phyloP scores from a whole-genome alignment of 1,140 invertebrate genomes.

The Brachionus calyciflorus region DNA sequence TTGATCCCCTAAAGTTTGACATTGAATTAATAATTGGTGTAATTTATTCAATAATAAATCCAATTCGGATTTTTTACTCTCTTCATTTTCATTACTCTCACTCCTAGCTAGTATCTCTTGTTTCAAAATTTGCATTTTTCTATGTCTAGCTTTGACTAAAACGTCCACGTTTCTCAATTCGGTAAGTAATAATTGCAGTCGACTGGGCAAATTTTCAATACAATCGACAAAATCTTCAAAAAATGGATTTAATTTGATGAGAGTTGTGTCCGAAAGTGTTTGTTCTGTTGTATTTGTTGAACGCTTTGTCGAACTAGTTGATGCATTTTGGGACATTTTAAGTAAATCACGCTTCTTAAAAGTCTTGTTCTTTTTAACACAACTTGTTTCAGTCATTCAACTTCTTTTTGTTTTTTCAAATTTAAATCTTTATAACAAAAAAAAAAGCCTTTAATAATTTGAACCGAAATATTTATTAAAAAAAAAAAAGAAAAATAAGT shows the following conservation, averaged over 20 bases:
- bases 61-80: neutral
- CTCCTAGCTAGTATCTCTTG: neutral
- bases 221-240: constrained; percentile 31
- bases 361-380: too few relatives aligned
- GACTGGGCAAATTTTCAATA: constrained; percentile 26
- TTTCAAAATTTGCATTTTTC: neutral
- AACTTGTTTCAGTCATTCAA: too few relatives aligned
- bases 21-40: constrained; percentile 19
- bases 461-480: neutral
- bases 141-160: neutral
- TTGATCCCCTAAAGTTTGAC: constrained; percentile 39
- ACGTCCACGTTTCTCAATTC: constrained; percentile 21
- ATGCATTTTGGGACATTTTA: neutral
- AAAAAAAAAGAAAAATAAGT: neutral
- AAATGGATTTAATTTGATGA: constrained; percentile 11
- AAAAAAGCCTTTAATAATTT: too few relatives aligned
- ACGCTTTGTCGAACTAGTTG: too few relatives aligned
- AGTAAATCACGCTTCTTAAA: too few relatives aligned
- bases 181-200: neutral
- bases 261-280: too few relatives aligned
- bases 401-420: too few relatives aligned
- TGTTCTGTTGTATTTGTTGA: too few relatives aligned
- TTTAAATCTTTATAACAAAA: too few relatives aligned
- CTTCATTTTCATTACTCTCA: neutral
- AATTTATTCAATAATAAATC: neutral